Base-by-base conservation (phyloP, 2,113 vertebrate species). In the Colius striatus region DNA sequence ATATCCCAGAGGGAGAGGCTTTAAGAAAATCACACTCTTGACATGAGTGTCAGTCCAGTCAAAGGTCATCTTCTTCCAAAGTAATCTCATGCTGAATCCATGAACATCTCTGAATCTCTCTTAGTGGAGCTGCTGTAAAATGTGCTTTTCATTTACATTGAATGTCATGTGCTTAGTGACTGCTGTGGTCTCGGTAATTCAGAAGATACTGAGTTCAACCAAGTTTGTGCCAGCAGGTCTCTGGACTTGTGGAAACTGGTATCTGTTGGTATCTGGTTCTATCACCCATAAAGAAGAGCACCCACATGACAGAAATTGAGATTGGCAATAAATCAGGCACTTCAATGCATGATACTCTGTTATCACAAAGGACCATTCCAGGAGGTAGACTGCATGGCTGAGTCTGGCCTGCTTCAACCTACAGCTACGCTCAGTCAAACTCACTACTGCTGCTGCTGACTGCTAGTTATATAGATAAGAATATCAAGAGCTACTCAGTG, bases 381-480 rank as follows among this genome's bases (percentile, higher is more conserved):
- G 58, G 50, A 86, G 27, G 16, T 68, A 11, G 22, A 18, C 32
- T 57, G 18, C 50, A 68, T 60, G 27, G 32, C 54, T 2, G 2
- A 36, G 13, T 62, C 47, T 75, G 34, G 20, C 22, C 53, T 75
- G 48, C 54, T 94, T 92, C 82, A 87, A 62, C 48, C 48, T 63
- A 22, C 61, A 38, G 7, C 78, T 79, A 13, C 1, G 2, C 23
- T 70, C 71, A 50, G 26, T 53, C 73, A 45, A 76, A 62, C 6
- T 18, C 16, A 14, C 16, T 73, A 26, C 43, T 82, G 25, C 0
- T 78, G 60, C 0, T 54, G 36, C 12, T 51, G 50, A 62, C 5
- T 85, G 10, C 55, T 70, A 70, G 21, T 80, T 86, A 41, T 41
- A 41, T 41, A 16, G 19, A 13, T 10, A 11, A 92, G 43, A 79